Percentiles rank a stretch among this genome's conserved stretches.
Evolutionary conservation across 2,113 vertebrate species (phyloP).

Genomic region (Thunnus maccoyii): DNA sequence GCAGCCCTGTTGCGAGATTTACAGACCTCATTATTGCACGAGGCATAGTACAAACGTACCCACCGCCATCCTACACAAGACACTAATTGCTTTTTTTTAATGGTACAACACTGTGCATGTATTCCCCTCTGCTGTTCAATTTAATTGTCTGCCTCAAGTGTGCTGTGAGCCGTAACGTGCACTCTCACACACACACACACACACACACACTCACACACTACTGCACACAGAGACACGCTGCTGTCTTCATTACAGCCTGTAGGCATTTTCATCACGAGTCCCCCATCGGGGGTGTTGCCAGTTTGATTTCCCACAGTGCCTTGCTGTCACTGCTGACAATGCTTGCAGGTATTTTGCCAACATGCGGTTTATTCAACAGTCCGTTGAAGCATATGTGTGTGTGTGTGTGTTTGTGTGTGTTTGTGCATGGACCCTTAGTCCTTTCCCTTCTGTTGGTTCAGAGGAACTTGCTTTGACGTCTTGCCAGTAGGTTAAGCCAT

Average conservation of each 20-base stretch:
- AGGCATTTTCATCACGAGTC: constrained; percentile 43
- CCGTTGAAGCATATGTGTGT: not conserved
- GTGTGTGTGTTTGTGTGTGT: constrained; percentile 2
- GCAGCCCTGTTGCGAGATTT: constrained; percentile 39
- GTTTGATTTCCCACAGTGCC: constrained; percentile 58
- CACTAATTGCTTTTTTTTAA: constrained; percentile 70
- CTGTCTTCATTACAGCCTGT: constrained; percentile 38
- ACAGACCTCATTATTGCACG: constrained; percentile 31
- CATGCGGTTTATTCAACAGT: constrained; percentile 46
- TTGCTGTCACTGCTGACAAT: constrained; percentile 31
- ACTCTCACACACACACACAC: not conserved
- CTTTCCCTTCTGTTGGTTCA: constrained; percentile 34
- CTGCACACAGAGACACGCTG: constrained; percentile 6
- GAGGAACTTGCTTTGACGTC: constrained; percentile 74
- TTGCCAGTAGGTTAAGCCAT: constrained; percentile 84
- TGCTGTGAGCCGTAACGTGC: constrained; percentile 30
- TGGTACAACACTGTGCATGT: constrained; percentile 38
- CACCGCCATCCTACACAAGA: constrained; percentile 17
- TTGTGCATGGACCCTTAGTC: not conserved
- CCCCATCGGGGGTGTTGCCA: constrained; percentile 41
- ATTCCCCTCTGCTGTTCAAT: constrained; percentile 56
- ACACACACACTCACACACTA: not conserved
- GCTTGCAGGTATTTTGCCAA: constrained; percentile 51
- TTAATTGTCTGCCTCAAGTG: constrained; percentile 61
- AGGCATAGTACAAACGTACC: constrained; percentile 11